phyloP scores from a whole-genome alignment of 2,113 vertebrate species.

The Talpa occidentalis region DNA sequence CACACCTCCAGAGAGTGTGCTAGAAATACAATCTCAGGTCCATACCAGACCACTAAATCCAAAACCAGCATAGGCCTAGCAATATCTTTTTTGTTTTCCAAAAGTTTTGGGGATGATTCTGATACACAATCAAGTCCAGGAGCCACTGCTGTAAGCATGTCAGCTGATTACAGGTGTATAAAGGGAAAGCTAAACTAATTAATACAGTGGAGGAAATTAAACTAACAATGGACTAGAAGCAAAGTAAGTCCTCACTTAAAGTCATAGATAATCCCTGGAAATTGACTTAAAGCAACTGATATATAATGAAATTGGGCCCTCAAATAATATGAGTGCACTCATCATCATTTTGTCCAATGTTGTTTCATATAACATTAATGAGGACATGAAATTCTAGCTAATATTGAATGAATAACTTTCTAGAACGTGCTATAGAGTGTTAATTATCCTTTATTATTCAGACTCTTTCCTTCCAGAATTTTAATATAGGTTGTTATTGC shows the following conservation, averaged over 20 bases:
- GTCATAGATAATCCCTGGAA: not conserved
- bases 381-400: not conserved
- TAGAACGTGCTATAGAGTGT: not conserved
- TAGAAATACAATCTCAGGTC: not conserved
- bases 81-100: accelerated
- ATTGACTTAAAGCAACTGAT: too few relatives aligned
- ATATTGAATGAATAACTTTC: not conserved
- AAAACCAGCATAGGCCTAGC: not conserved
- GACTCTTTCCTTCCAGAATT: not conserved
- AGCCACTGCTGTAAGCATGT: not conserved
- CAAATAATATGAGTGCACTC: not conserved
- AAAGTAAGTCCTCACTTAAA: not conserved
- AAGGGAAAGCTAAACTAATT: not conserved
- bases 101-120: not conserved
- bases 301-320: not conserved
- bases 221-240: not conserved
- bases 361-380: not conserved
- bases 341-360: not conserved
- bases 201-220: not conserved
- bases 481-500: not conserved
- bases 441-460: not conserved
- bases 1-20: not conserved
- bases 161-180: not conserved
- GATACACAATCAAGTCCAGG: not conserved
- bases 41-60: not conserved